Conservation (phyloP, 2,113 vertebrate species). For the Rattus norvegicus region DNA sequence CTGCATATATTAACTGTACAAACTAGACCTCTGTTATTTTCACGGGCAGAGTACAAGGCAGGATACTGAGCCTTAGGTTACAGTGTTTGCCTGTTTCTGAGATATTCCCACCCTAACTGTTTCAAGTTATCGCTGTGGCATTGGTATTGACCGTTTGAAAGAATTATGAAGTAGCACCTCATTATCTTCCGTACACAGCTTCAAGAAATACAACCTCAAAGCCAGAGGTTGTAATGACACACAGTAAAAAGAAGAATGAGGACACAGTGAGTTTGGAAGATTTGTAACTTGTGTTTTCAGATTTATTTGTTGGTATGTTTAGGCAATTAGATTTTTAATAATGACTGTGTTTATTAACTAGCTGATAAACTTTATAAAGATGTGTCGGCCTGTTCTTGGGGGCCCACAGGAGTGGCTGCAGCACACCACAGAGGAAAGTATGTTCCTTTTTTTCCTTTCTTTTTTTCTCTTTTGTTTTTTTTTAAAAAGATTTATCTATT, state of each 20-base stretch:
- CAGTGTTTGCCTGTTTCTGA: background rate
- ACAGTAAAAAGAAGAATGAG: background rate
- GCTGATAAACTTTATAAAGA: background rate
- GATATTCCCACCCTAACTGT: background rate
- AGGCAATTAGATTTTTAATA: background rate
- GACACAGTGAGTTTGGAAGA: background rate
- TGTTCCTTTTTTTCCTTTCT: no score
- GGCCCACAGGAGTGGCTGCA: background rate
- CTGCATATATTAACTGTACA: background rate
- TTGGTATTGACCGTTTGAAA: background rate
- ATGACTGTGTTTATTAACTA: background rate
- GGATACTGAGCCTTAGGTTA: background rate
- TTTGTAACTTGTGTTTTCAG: conserved; percentile 21
- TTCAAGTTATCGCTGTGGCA: background rate
- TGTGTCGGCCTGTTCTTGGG: background rate
- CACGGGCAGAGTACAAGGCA: background rate
- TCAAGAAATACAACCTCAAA: background rate
- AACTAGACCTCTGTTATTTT: background rate
- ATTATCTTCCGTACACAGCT: background rate
- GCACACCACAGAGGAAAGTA: no score
- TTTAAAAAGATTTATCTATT: no score
- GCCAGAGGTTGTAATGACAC: background rate
- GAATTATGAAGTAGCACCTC: background rate
- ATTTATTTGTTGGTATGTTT: background rate
- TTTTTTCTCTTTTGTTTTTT: no score